These are phyloP conservation scores for Steinernema scapterisci DNA, from an alignment of 2,888 invertebrate species.

Conservation along the genomic window DNA sequence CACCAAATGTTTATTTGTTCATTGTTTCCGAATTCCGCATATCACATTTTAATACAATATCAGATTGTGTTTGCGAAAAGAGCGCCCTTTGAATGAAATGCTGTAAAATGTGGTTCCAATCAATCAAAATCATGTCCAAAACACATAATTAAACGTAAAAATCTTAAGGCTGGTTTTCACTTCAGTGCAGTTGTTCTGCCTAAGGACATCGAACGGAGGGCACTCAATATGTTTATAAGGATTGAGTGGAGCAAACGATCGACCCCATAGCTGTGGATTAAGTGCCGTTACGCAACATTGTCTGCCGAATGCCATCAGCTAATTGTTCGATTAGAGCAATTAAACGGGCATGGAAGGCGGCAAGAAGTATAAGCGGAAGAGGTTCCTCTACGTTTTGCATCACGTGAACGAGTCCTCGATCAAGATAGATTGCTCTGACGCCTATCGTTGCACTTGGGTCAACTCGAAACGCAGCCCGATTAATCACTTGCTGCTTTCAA, in stretches of 20 bases:
- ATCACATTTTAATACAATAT: too few relatives aligned
- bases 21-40: too few relatives aligned
- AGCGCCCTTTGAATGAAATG: too few relatives aligned
- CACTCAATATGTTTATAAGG: too few relatives aligned
- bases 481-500: slow-evolving; percentile 7
- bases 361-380: background rate
- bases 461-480: background rate
- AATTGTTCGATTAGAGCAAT: slow-evolving; percentile 23
- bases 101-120: too few relatives aligned
- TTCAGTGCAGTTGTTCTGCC: background rate
- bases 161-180: background rate
- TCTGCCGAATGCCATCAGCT: background rate
- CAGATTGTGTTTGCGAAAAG: too few relatives aligned
- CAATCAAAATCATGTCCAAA: background rate
- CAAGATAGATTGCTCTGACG: slow-evolving; percentile 19
- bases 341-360: background rate
- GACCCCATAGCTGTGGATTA: background rate
- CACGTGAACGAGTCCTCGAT: background rate
- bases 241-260: background rate
- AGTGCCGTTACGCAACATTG: slow-evolving; percentile 5
- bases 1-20: too few relatives aligned
- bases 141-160: background rate
- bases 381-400: background rate
- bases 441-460: slow-evolving; percentile 1
- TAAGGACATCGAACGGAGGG: too few relatives aligned